Base-by-base conservation (phyloP, 2,797 vertebrate species). In the Bufotes viridis region DNA sequence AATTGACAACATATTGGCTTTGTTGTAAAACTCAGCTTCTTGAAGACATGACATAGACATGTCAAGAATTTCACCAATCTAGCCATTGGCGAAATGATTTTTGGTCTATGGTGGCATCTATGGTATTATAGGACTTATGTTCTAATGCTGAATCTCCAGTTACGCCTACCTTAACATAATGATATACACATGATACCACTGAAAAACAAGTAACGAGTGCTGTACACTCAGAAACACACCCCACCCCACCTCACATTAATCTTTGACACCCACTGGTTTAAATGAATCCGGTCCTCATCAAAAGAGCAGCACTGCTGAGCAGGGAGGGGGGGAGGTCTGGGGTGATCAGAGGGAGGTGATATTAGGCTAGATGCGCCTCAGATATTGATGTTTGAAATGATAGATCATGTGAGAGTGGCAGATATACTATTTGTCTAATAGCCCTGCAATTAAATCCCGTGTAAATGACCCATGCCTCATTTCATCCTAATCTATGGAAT, bases 361-460 rank as follows among this genome's bases (percentile, higher is more conserved):
- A 92, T 91, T 91, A 92, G 92, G 88, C 90, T 92, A 91, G 94
- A 93, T 90, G 93, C 94, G 90, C 92, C 90, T 94, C 94, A 94
- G 95, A 96, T 96, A 96, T 97, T 96, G 97, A 97, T 97, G 98
- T 97, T 96, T 93, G 88, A 92, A 96, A 96, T 99, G 98, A 99
- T 98, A 97, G 97, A 99, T 99, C 96, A 96, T 95, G 96, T 96
- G 96, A 95, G 95, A 94, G 96, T 95, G 97, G 95, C 95, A 95
- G 97, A 97, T 96, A 97, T 95, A 97, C 97, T 98, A 98, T 98
- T 98, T 98, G 97, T 98, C 97, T 99, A 98, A 99, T 99, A 97
- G 98, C 96, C 96, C 97, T 97, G 97, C 98, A 97, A 99, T 99
- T 99, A 99, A 98, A 98, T 95, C 96, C 95, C 96, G 96, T 98